A percentile compares a stretch with the other conserved stretches of the same genome.
Evolutionary conservation across 2,113 vertebrate species (phyloP).

Genomic region (Reinhardtius hippoglossoides): DNA sequence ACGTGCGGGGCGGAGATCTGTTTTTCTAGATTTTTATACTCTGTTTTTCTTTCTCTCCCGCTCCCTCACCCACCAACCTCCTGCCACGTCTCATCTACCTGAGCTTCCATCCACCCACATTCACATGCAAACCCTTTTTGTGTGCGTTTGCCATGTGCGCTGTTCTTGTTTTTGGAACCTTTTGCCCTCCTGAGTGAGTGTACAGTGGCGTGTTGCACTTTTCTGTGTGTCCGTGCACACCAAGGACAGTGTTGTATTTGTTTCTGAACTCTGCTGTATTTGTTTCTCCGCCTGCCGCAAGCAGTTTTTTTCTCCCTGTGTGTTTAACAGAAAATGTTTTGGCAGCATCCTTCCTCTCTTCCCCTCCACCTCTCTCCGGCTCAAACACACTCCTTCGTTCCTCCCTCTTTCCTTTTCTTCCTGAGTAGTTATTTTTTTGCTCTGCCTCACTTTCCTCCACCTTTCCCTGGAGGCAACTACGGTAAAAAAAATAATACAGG

Average conservation of each 20-base stretch:
- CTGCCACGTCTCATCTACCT: conserved; percentile 18
- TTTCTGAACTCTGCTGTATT: conserved; percentile 39
- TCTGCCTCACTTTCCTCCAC: conserved; percentile 6
- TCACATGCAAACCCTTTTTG: not conserved
- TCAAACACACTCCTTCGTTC: not conserved
- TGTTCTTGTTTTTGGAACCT: not conserved
- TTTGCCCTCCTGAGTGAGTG: not conserved
- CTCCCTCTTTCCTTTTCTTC: not conserved
- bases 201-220: conserved; percentile 1
- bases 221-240: not conserved
- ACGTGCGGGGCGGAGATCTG: not conserved
- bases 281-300: conserved; percentile 35
- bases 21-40: not conserved
- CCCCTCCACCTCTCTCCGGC: conserved; percentile 13
- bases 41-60: not conserved
- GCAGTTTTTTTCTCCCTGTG: conserved; percentile 24
- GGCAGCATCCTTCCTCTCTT: conserved; percentile 41
- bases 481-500: not conserved
- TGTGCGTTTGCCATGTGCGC: not conserved
- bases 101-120: conserved; percentile 10
- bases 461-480: conserved; percentile 15
- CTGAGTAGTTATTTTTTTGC: not conserved
- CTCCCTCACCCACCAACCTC: not conserved
- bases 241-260: not conserved
- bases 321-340: conserved; percentile 49